Evolutionary conservation across 2,888 invertebrate species (phyloP).

Genomic region (Ramazzottius varieornatus): DNA sequence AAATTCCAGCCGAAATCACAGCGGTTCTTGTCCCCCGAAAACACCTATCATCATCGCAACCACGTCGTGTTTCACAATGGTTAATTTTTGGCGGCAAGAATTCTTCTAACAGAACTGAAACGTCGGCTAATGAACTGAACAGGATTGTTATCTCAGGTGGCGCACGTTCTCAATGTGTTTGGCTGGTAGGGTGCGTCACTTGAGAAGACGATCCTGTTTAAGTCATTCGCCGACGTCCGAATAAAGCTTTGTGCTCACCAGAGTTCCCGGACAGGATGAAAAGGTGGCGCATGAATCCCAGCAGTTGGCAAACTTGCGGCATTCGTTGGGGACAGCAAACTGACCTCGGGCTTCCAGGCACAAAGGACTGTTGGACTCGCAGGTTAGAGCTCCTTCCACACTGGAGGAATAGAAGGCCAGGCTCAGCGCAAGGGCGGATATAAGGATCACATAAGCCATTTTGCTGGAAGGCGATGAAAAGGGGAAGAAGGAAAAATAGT

Average conservation of each 20-base stretch:
- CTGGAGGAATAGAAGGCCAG: not conserved
- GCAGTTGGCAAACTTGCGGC: conserved; percentile 1
- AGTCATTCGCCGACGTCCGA: not conserved
- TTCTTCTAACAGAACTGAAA: not conserved
- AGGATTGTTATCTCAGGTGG: not conserved
- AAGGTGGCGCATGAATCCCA: not conserved
- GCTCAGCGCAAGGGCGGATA: not conserved
- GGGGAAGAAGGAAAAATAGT: too few species aligned
- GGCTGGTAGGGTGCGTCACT: not conserved
- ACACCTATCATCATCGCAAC: too few species aligned
- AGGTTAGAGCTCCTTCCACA: not conserved
- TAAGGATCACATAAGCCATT: not conserved
- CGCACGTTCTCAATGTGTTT: not conserved
- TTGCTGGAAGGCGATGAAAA: too few species aligned
- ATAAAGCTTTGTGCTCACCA: not conserved
- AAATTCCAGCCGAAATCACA: conserved; percentile 1
- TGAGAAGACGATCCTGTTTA: not conserved
- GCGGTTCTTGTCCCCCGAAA: not conserved
- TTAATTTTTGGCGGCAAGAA: too few species aligned
- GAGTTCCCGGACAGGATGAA: not conserved
- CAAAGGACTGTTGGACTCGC: not conserved
- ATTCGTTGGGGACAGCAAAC: conserved; percentile 1
- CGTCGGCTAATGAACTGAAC: not conserved
- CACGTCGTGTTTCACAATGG: too few species aligned
- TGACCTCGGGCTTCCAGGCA: not conserved